Conservation (phyloP, 2,797 vertebrate genomes). For the Somateria mollissima region DNA sequence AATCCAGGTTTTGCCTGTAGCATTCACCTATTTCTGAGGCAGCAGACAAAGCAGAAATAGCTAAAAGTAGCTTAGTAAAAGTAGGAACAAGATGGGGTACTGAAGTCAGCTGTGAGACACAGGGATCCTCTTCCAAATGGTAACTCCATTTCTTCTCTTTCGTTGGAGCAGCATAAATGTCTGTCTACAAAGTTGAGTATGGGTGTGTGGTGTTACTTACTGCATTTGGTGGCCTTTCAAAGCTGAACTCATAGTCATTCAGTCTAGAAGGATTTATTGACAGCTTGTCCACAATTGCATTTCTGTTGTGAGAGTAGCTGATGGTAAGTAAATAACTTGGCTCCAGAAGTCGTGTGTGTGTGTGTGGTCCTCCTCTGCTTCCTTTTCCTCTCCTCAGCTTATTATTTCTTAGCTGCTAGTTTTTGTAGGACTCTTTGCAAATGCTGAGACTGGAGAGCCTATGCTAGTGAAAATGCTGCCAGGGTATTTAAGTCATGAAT, state of each 20-base stretch:
- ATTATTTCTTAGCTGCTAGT: not conserved
- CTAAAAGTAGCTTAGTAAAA: not conserved
- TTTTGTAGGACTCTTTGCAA: not conserved
- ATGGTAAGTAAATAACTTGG: not conserved
- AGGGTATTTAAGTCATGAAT: fast-evolving
- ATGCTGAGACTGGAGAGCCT: not conserved
- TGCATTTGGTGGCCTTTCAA: not conserved
- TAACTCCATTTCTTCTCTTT: not conserved
- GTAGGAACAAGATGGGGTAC: not conserved
- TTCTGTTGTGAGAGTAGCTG: not conserved
- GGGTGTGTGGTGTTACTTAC: not conserved
- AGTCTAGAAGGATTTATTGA: not conserved
- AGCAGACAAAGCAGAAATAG: not conserved
- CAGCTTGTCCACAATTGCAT: not conserved
- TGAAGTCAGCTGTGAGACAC: not conserved
- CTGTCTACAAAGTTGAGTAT: not conserved
- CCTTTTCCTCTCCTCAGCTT: not conserved
- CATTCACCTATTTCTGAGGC: not conserved
- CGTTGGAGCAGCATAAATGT: not conserved
- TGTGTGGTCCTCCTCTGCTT: not conserved
- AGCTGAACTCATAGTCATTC: not conserved
- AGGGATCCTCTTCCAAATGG: not conserved
- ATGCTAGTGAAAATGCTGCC: not conserved
- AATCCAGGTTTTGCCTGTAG: not conserved
- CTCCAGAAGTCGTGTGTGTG: not conserved